Percentiles rank a stretch among this genome's conserved stretches.
Evolutionary conservation across 92 coral and sea anemone species (phyloP).

Genomic region (Parazoanthus atlanticus): DNA sequence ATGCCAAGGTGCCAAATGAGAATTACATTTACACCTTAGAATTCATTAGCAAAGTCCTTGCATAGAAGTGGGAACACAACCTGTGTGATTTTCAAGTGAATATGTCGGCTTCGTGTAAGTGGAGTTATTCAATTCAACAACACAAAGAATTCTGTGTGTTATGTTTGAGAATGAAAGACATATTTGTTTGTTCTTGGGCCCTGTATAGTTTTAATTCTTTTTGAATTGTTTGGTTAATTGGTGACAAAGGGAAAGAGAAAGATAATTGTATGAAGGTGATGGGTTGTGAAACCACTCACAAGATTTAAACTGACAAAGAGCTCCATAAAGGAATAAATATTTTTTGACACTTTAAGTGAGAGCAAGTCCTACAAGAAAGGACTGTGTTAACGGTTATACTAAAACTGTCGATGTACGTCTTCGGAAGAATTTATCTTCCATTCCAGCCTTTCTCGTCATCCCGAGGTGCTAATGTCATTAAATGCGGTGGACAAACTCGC

Average conservation of each 20-base stretch:
- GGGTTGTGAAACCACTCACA: not conserved
- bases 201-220: not conserved
- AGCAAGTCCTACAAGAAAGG: not conserved
- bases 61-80: not conserved
- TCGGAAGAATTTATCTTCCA: not conserved
- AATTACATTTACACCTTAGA: constrained; percentile 29
- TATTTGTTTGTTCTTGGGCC: constrained; percentile 19
- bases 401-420: not conserved
- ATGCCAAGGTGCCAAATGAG: constrained; percentile 35
- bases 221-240: not conserved
- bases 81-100: not conserved
- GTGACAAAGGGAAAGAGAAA: constrained; percentile 13
- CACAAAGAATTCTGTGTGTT: not conserved
- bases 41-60: not conserved
- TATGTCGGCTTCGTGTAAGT: not conserved
- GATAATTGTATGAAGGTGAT: not conserved
- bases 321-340: not conserved
- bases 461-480: constrained; percentile 36
- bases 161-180: constrained; percentile 1
- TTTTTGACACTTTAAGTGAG: not conserved
- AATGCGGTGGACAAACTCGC: constrained; percentile 35
- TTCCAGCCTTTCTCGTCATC: not conserved
- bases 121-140: not conserved
- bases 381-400: not conserved
- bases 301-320: not conserved